Percentiles rank a stretch among this genome's conserved stretches.
phyloP scores from a whole-genome alignment of 1,140 invertebrate genomes.

The Penaeus chinensis region DNA sequence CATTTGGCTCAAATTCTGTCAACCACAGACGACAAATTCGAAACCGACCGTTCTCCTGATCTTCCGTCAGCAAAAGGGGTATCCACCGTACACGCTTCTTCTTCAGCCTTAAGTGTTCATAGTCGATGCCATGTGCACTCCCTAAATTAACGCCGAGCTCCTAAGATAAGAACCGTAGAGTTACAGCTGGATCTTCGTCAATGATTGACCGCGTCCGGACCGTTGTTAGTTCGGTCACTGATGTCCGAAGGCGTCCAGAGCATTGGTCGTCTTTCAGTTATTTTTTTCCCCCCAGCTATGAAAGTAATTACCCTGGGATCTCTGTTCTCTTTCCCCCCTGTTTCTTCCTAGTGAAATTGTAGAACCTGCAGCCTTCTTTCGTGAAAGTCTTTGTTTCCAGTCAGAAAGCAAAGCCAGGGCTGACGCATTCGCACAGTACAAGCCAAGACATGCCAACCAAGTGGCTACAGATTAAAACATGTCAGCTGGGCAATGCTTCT shows the following conservation, averaged over 20 bases:
- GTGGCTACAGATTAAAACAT: too few species aligned
- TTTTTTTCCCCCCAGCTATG: too few species aligned
- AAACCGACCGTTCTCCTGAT: slow-evolving; percentile 22
- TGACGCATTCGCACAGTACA: too few species aligned
- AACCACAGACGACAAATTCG: slow-evolving; percentile 34
- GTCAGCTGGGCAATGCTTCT: too few species aligned
- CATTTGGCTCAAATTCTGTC: slow-evolving; percentile 39
- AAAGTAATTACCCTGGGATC: too few species aligned
- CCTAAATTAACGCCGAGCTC: slow-evolving; percentile 15
- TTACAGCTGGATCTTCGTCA: not conserved
- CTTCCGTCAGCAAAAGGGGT: not conserved
- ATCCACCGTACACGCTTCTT: not conserved
- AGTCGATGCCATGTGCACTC: slow-evolving; percentile 21
- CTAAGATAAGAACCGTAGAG: slow-evolving; percentile 23
- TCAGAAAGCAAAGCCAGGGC: too few species aligned
- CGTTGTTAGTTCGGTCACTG: not conserved
- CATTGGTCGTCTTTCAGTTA: not conserved
- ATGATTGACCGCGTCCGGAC: not conserved
- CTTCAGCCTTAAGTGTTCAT: slow-evolving; percentile 9
- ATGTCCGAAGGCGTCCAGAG: slow-evolving; percentile 25
- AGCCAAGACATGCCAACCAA: too few species aligned
- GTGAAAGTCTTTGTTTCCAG: too few species aligned
- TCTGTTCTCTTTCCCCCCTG: too few species aligned
- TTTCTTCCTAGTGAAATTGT: too few species aligned
- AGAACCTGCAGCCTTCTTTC: too few species aligned